phyloP scores from a whole-genome alignment of 1,140 invertebrate genomes.

The Doryteuthis pealeii region DNA sequence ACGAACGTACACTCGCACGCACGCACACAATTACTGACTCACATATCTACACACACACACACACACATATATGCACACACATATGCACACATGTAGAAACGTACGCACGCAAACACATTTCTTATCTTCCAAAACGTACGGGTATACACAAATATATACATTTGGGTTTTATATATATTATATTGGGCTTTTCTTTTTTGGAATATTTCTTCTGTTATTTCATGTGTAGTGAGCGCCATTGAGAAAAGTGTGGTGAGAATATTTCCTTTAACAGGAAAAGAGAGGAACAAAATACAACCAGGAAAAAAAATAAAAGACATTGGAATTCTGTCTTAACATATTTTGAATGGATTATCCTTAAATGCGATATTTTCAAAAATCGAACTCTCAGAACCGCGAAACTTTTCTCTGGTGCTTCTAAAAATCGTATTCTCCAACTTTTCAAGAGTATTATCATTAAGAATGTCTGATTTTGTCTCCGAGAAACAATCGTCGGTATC shows the following conservation, averaged over 20 bases:
- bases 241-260: too few relatives aligned
- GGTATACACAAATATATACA: background rate
- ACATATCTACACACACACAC: background rate
- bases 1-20: background rate
- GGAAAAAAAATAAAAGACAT: background rate
- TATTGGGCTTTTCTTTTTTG: too few relatives aligned
- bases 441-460: constrained; percentile 25
- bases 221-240: too few relatives aligned
- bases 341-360: background rate
- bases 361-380: constrained; percentile 1
- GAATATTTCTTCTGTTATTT: too few relatives aligned
- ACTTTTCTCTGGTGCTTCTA: background rate
- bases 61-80: background rate
- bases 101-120: background rate
- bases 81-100: background rate
- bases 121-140: too few relatives aligned
- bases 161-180: too few relatives aligned
- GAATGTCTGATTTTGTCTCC: constrained; percentile 24
- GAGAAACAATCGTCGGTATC: constrained; percentile 26
- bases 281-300: too few relatives aligned
- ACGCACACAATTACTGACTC: background rate
- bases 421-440: background rate
- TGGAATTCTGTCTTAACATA: background rate
- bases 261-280: too few relatives aligned
- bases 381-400: background rate